phyloP scores from a whole-genome alignment of 2,888 invertebrate genomes.

The Volucella bombylans region DNA sequence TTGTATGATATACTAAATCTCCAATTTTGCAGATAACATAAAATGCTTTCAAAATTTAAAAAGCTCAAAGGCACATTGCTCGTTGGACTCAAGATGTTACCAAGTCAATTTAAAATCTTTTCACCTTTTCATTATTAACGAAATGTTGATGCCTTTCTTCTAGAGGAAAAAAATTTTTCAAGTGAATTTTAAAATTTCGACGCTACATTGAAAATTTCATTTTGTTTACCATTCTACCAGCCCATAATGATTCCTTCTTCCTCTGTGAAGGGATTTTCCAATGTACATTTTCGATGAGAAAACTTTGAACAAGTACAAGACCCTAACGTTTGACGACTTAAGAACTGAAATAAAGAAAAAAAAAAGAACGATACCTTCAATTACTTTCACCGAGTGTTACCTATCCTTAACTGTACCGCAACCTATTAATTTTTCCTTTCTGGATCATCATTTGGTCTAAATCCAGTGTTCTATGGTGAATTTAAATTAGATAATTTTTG shows the following conservation, averaged over 20 bases:
- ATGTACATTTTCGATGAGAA: conserved; percentile 30
- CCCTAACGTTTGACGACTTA: background rate
- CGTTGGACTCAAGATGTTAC: too few species aligned
- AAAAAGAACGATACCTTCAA: conserved; percentile 14
- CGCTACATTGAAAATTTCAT: background rate
- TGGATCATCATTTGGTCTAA: conserved; percentile 2
- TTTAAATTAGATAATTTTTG: conserved; percentile 60
- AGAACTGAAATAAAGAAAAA: background rate
- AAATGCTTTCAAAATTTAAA: too few species aligned
- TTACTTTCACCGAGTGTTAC: conserved; percentile 15
- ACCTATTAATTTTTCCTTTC: conserved; percentile 10
- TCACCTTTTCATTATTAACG: background rate
- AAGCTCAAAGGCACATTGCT: too few species aligned
- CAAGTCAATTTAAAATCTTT: background rate
- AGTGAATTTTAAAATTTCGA: conserved; percentile 3
- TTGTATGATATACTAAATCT: too few species aligned
- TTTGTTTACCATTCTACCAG: conserved; percentile 4
- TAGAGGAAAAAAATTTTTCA: conserved; percentile 9
- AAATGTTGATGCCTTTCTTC: background rate
- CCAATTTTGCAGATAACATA: too few species aligned
- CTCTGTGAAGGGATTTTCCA: conserved; percentile 10
- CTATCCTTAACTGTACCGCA: background rate
- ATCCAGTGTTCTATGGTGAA: conserved; percentile 43
- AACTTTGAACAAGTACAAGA: conserved; percentile 34
- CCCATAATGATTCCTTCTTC: background rate